Evolutionary conservation across 2,888 invertebrate genomes (phyloP).

Genomic region (Branchellion lobata): DNA sequence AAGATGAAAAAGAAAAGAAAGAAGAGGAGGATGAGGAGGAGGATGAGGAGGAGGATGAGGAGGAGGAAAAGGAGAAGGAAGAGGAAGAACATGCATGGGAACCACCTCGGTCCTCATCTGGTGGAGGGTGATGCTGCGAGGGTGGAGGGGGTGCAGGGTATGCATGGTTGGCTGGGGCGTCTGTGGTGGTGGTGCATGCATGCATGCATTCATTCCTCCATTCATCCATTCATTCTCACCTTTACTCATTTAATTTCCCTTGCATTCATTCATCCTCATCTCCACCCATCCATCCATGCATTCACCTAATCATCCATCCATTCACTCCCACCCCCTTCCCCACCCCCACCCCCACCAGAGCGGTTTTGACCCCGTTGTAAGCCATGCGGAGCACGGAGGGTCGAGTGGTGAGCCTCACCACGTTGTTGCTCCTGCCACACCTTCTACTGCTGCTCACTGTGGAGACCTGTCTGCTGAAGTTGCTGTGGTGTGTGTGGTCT

Average conservation of each 20-base stretch:
- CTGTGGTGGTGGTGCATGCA: not conserved
- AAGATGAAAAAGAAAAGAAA: no score
- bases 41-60: no score
- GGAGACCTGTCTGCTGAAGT: slow-evolving; percentile 17
- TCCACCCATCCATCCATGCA: not conserved
- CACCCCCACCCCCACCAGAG: slow-evolving; percentile 3
- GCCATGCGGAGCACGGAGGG: slow-evolving; percentile 41
- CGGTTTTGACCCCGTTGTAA: slow-evolving; percentile 33
- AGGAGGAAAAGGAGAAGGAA: no score
- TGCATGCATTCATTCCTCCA: not conserved
- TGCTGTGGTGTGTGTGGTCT: no score
- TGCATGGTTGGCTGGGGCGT: not conserved
- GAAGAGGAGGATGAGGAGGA: no score
- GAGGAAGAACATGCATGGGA: no score
- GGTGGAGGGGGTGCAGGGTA: not conserved
- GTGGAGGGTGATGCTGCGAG: slow-evolving; percentile 6
- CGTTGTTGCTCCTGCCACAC: not conserved
- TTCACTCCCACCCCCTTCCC: not conserved
- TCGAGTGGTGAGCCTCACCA: not conserved
- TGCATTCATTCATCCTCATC: not conserved
- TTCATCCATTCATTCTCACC: no score
- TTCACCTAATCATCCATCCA: not conserved
- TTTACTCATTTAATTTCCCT: no score
- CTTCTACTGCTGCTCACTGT: slow-evolving; percentile 23
- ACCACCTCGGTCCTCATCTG: slow-evolving; percentile 11